These are phyloP conservation scores for Spinus pinus DNA, from an alignment of 2,797 vertebrate species.

Conservation along the genomic window DNA sequence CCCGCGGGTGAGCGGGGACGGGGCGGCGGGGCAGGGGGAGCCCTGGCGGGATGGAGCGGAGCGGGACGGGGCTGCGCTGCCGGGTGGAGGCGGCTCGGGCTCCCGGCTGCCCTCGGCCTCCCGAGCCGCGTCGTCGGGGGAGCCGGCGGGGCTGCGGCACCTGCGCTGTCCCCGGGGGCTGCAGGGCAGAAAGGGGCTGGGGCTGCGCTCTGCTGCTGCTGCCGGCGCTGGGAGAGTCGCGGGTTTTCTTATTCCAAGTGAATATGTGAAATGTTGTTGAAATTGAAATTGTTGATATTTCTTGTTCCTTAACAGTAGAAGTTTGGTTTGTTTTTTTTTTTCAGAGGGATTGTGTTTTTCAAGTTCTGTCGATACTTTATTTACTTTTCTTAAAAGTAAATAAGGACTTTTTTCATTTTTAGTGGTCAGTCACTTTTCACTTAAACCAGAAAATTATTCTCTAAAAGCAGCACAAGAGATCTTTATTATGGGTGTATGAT, in stretches of 20 bases:
- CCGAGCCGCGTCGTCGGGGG: fast-evolving
- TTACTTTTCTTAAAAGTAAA: neutral
- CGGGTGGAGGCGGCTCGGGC: neutral
- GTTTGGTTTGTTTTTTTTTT: neutral
- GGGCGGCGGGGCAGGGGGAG: neutral
- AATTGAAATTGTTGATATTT: neutral
- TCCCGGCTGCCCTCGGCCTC: neutral
- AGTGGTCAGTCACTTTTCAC: neutral
- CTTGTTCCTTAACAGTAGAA: neutral
- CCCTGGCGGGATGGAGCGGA: neutral
- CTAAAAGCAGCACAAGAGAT: neutral
- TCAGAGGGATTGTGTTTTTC: neutral
- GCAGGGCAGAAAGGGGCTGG: neutral
- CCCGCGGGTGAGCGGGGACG: neutral
- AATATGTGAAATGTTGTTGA: too few species aligned
- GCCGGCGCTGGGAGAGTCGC: neutral
- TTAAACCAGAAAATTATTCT: neutral
- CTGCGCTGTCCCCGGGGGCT: neutral
- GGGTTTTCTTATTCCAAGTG: neutral
- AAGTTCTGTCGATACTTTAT: neutral
- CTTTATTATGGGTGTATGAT: neutral
- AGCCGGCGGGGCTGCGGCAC: neutral
- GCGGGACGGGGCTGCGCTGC: neutral
- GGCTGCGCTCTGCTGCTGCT: neutral
- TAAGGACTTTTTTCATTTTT: neutral